phyloP scores from a whole-genome alignment of 2,113 vertebrate genomes.

The Nycticebus coucang region DNA sequence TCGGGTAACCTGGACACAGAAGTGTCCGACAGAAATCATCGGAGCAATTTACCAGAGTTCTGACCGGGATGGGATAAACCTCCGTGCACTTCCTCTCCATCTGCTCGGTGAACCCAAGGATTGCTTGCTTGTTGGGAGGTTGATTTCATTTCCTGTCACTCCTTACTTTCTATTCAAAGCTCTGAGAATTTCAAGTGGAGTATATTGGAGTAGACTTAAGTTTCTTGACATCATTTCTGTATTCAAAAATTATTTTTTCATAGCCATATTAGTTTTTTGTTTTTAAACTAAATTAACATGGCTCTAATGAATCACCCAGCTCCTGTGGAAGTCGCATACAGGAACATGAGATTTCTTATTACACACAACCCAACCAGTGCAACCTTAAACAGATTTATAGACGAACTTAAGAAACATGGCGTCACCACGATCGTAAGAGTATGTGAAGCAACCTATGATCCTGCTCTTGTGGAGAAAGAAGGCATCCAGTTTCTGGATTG shows the following conservation, averaged over 20 bases:
- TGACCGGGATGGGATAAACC: constrained; percentile 94
- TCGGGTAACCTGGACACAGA: constrained; percentile 82
- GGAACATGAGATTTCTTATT: constrained; percentile 98
- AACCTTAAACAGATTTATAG: constrained; percentile 95
- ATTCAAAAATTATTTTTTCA: constrained; percentile 78
- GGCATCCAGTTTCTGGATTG: constrained; percentile 96
- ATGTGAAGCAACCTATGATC: constrained; percentile 95
- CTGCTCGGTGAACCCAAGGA: constrained; percentile 92
- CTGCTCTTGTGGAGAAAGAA: constrained; percentile 94
- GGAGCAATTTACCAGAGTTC: constrained; percentile 88
- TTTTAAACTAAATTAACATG: constrained; percentile 87
- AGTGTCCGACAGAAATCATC: constrained; percentile 83
- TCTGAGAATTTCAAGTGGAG: constrained; percentile 84
- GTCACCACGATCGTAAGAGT: constrained; percentile 95
- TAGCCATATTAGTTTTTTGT: constrained; percentile 73
- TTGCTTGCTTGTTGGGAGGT: constrained; percentile 88
- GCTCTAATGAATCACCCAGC: constrained; percentile 94
- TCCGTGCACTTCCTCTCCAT: constrained; percentile 90
- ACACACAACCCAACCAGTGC: constrained; percentile 96
- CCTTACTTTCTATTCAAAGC: constrained; percentile 77
- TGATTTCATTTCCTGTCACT: constrained; percentile 84
- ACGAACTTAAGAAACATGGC: constrained; percentile 96
- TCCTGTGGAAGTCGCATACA: constrained; percentile 97
- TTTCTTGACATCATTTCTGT: constrained; percentile 85
- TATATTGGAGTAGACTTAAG: constrained; percentile 83